These are phyloP conservation scores for Kuschelorhynchus macadamiae DNA, from an alignment of 2,888 invertebrate species.

Conservation along the genomic window DNA sequence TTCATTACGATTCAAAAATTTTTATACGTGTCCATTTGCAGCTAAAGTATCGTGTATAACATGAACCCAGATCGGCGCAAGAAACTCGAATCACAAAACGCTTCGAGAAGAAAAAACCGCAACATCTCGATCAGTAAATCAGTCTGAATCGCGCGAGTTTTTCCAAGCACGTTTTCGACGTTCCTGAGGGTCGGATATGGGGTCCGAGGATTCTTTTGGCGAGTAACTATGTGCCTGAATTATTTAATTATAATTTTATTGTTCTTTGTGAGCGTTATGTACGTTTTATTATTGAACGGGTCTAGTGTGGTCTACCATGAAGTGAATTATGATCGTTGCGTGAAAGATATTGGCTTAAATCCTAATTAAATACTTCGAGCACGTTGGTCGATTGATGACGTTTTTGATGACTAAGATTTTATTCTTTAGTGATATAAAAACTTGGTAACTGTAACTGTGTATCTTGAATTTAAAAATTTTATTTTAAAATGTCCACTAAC, in stretches of 20 bases:
- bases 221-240: constrained; percentile 41
- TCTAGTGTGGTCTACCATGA: no score
- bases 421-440: no score
- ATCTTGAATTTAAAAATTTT: no score
- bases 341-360: no score
- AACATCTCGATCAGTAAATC: constrained; percentile 50
- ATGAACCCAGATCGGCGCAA: constrained; percentile 21
- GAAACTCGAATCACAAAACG: constrained; percentile 32
- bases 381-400: no score
- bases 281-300: not conserved
- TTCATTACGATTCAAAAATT: constrained; percentile 44
- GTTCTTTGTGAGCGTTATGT: constrained; percentile 24
- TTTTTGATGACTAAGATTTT: no score
- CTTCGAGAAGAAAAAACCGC: constrained; percentile 28
- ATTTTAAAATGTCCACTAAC: no score
- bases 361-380: no score
- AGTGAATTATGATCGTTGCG: no score
- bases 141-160: constrained; percentile 50
- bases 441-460: no score
- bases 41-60: constrained; percentile 44
- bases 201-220: constrained; percentile 37
- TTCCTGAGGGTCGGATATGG: constrained; percentile 46
- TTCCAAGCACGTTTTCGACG: constrained; percentile 47
- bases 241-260: constrained; percentile 47
- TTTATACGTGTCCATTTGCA: constrained; percentile 46